A percentile compares a stretch with the other conserved stretches of the same genome.
phyloP scores from a whole-genome alignment of 2,797 vertebrate species.

The Eptatretus atami region DNA sequence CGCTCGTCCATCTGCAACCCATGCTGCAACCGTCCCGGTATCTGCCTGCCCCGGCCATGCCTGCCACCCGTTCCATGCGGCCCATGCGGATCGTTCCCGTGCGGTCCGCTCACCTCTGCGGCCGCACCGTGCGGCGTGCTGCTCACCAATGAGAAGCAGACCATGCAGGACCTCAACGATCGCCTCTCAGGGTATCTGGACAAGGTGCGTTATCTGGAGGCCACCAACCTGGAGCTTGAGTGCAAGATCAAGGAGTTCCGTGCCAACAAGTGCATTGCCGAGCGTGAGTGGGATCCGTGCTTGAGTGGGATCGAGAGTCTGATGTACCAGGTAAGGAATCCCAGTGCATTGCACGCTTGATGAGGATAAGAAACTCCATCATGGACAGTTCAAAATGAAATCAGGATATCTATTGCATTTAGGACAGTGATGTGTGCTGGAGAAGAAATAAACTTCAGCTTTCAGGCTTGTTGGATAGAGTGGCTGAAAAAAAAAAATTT shows the following conservation, averaged over 20 bases:
- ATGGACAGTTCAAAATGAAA: too few relatives aligned
- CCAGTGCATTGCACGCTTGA: too few relatives aligned
- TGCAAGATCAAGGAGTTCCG: conserved; percentile 5
- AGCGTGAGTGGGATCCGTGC: neutral
- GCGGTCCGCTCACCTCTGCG: neutral
- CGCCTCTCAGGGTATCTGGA: neutral
- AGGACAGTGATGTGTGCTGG: too few relatives aligned
- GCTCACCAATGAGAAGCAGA: conserved; percentile 1
- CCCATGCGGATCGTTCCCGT: neutral
- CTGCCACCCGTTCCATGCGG: neutral
- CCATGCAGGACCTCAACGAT: conserved; percentile 1
- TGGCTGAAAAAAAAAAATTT: too few relatives aligned
- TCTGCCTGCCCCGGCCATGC: neutral
- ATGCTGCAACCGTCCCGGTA: neutral
- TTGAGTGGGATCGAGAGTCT: neutral
- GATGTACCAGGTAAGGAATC: neutral
- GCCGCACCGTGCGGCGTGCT: neutral
- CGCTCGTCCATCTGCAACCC: conserved; percentile 4
- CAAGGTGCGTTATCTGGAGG: conserved; percentile 1
- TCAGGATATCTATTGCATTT: too few relatives aligned
- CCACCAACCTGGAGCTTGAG: neutral
- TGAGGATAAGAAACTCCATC: too few relatives aligned
- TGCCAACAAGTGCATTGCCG: conserved; percentile 2
- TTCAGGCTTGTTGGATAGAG: too few relatives aligned
- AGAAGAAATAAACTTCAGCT: too few relatives aligned